Evolutionary conservation across 92 coral and sea anemone genomes (phyloP).

Genomic region (Epizoanthus fatuus): DNA sequence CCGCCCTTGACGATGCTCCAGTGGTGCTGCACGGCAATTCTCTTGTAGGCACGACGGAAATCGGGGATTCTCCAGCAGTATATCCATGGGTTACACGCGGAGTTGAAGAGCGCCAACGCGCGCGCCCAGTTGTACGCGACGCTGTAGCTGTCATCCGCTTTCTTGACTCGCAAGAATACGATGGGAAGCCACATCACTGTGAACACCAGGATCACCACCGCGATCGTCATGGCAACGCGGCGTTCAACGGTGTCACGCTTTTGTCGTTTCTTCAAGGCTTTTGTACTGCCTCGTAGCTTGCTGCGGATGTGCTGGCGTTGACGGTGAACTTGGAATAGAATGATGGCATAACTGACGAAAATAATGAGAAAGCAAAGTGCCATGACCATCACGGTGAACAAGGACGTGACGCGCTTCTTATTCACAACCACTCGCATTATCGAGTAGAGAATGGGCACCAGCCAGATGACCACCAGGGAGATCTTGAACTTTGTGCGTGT

Average conservation of each 20-base stretch:
- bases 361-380: conserved; percentile 74
- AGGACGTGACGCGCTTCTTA: conserved; percentile 65
- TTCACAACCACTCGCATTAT: conserved; percentile 71
- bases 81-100: conserved; percentile 89
- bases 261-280: conserved; percentile 23
- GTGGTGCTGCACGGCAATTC: conserved; percentile 60
- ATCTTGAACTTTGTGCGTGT: conserved; percentile 67
- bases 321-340: conserved; percentile 76
- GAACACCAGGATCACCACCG: conserved; percentile 77
- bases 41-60: conserved; percentile 80
- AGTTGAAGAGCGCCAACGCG: conserved; percentile 80
- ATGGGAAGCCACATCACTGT: conserved; percentile 81
- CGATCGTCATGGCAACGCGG: conserved; percentile 90
- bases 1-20: conserved; percentile 73
- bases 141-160: conserved; percentile 69
- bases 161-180: conserved; percentile 64
- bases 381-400: conserved; percentile 73
- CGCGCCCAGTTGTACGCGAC: conserved; percentile 92
- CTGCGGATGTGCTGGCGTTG: conserved; percentile 59
- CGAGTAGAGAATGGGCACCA: conserved; percentile 65
- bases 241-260: conserved; percentile 70
- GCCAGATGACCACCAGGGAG: conserved; percentile 64
- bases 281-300: conserved; percentile 49
- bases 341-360: conserved; percentile 70
- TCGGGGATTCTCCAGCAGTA: conserved; percentile 83